Percentiles rank a stretch among this genome's conserved stretches.
Conservation (phyloP, 2,797 vertebrate genomes). For the Silurus aristotelis region DNA sequence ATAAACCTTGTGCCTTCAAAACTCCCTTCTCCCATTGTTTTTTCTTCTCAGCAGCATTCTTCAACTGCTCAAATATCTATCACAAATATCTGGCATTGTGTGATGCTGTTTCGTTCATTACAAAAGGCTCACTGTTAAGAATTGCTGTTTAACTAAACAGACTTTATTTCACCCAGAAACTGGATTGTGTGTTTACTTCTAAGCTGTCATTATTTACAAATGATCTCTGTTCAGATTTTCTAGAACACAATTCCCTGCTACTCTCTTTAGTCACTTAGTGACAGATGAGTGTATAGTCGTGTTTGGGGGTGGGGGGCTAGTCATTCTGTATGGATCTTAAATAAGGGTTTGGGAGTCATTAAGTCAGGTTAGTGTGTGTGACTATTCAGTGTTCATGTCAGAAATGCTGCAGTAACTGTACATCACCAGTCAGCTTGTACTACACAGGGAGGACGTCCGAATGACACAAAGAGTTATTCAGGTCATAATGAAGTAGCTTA, state of each 20-base stretch:
- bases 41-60: slow-evolving; percentile 38
- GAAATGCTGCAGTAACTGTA: slow-evolving; percentile 45
- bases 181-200: neutral
- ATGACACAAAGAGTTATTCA: slow-evolving; percentile 84
- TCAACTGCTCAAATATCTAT: neutral
- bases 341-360: slow-evolving; percentile 36
- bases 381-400: slow-evolving; percentile 43
- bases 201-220: neutral
- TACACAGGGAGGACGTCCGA: slow-evolving; percentile 63
- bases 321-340: slow-evolving; percentile 43
- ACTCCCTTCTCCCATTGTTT: slow-evolving; percentile 7
- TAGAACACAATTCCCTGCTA: slow-evolving; percentile 34
- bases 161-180: neutral
- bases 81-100: neutral
- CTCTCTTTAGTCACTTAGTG: slow-evolving; percentile 10
- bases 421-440: slow-evolving; percentile 49
- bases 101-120: neutral
- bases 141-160: neutral
- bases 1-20: slow-evolving; percentile 40
- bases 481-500: slow-evolving; percentile 84
- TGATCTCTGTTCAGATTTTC: neutral
- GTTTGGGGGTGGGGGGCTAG: slow-evolving; percentile 6
- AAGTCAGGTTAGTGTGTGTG: slow-evolving; percentile 47
- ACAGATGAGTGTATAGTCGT: slow-evolving; percentile 35
- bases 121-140: neutral